Percentiles rank a stretch among this genome's conserved stretches.
Conservation (phyloP, 2,113 vertebrate species). For the Oncorhynchus masou region DNA sequence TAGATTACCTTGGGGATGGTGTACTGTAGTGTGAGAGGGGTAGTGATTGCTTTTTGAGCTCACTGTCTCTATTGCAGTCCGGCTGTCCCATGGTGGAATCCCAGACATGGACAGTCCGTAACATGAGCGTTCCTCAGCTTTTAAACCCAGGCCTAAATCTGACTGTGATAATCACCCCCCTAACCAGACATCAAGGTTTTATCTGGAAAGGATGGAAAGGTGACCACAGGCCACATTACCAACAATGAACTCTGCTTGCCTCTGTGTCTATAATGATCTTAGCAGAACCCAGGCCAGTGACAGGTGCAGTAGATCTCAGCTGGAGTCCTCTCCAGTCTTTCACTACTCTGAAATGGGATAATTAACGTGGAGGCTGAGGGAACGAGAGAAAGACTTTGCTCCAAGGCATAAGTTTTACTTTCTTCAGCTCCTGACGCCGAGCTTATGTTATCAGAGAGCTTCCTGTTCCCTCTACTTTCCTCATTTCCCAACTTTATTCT, state of each 20-base stretch:
- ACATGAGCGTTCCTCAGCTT: constrained; percentile 50
- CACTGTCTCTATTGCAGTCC: too few species aligned
- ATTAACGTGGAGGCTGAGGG: not conserved
- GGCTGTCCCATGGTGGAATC: constrained; percentile 39
- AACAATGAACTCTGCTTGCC: constrained; percentile 41
- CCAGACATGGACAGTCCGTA: constrained; percentile 50
- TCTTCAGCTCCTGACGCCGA: too few species aligned
- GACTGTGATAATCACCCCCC: constrained; percentile 62
- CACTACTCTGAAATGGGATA: not conserved
- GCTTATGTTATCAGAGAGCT: too few species aligned
- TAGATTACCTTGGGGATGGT: too few species aligned
- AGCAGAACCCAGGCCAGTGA: constrained; percentile 43
- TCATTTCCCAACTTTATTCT: too few species aligned
- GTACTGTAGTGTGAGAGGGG: too few species aligned
- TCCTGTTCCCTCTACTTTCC: too few species aligned
- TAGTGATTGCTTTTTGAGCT: too few species aligned
- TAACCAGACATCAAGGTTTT: constrained; percentile 35
- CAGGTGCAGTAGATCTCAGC: constrained; percentile 38
- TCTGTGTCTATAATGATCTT: constrained; percentile 51
- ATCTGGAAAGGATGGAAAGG: constrained; percentile 22
- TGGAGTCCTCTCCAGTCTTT: not conserved
- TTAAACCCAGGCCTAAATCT: constrained; percentile 59
- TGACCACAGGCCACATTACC: constrained; percentile 28
- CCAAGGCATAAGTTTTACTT: too few species aligned
- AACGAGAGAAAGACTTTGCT: too few species aligned